A percentile compares a stretch with the other conserved stretches of the same genome.
Evolutionary conservation across 1,140 invertebrate genomes (phyloP).

Genomic region (Drosophila dunni): DNA sequence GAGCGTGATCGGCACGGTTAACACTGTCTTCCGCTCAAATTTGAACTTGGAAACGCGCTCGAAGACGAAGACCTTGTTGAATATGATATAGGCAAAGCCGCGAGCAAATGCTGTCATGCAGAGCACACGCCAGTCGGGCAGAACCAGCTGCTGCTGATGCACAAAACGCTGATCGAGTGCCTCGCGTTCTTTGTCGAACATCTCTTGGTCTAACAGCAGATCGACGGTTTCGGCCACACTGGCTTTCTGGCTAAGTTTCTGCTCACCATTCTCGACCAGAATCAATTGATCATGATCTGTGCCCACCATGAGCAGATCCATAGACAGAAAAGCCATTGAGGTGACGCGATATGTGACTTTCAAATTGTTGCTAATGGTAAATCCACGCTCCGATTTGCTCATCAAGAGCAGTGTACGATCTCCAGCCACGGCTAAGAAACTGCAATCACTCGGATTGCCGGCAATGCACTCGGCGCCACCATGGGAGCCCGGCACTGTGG

Average conservation of each 20-base stretch:
- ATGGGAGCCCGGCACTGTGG: slow-evolving; percentile 86
- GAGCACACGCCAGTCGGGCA: slow-evolving; percentile 83
- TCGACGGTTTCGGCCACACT: slow-evolving; percentile 85
- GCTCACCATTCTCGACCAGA: slow-evolving; percentile 90
- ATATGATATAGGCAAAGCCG: slow-evolving; percentile 87
- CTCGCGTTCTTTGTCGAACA: slow-evolving; percentile 69
- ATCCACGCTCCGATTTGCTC: slow-evolving; percentile 89
- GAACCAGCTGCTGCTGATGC: slow-evolving; percentile 42
- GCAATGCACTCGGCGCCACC: slow-evolving; percentile 75
- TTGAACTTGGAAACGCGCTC: slow-evolving; percentile 86
- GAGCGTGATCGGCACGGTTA: slow-evolving; percentile 85
- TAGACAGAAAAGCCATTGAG: slow-evolving; percentile 88
- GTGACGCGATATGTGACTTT: slow-evolving; percentile 89
- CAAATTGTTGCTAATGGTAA: slow-evolving; percentile 89
- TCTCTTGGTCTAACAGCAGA: slow-evolving; percentile 81
- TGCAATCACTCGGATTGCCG: slow-evolving; percentile 89
- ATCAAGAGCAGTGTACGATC: slow-evolving; percentile 89
- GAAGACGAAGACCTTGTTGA: slow-evolving; percentile 87
- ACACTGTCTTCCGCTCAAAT: slow-evolving; percentile 86
- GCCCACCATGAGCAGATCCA: slow-evolving; percentile 90
- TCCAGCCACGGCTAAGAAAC: slow-evolving; percentile 89
- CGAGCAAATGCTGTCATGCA: slow-evolving; percentile 86
- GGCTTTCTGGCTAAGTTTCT: slow-evolving; percentile 87
- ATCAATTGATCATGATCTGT: slow-evolving; percentile 89
- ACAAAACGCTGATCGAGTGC: slow-evolving; percentile 55